Evolutionary conservation across 1,140 invertebrate species (phyloP).

Genomic region (Caenorhabditis brenneri): DNA sequence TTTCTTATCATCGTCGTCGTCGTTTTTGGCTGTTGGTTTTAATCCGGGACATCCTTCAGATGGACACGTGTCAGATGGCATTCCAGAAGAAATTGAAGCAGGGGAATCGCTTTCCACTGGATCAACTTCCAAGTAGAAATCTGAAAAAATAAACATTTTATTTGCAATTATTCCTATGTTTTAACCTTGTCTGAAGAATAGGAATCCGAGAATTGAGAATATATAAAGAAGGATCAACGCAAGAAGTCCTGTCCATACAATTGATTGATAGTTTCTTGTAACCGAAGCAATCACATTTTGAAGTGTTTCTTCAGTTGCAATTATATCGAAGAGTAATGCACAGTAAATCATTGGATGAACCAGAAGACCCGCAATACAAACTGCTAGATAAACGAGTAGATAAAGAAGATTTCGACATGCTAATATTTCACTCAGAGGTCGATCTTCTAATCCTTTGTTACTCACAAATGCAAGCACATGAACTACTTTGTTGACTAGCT

Average conservation of each 20-base stretch:
- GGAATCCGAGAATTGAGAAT: slow-evolving; percentile 96
- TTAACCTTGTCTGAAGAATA: slow-evolving; percentile 96
- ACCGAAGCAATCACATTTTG: slow-evolving; percentile 94
- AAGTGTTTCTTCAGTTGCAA: slow-evolving; percentile 96
- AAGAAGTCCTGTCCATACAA: slow-evolving; percentile 92
- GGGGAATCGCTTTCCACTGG: slow-evolving; percentile 49
- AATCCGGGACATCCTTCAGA: slow-evolving; percentile 34
- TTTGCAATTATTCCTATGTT: slow-evolving; percentile 69
- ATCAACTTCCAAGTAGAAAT: slow-evolving; percentile 66
- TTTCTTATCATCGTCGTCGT: slow-evolving; percentile 76
- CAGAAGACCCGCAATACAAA: slow-evolving; percentile 88
- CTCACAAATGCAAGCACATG: slow-evolving; percentile 97
- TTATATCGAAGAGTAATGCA: slow-evolving; percentile 91
- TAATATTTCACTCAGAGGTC: slow-evolving; percentile 83
- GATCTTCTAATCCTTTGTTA: slow-evolving; percentile 93
- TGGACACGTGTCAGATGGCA: slow-evolving; percentile 14
- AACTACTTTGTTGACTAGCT: slow-evolving; percentile 89
- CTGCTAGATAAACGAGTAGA: slow-evolving; percentile 85
- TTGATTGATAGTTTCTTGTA: slow-evolving; percentile 94
- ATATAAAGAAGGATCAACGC: slow-evolving; percentile 97
- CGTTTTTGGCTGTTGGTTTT: background rate
- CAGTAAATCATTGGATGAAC: slow-evolving; percentile 98
- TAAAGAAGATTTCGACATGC: slow-evolving; percentile 91
- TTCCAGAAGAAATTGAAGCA: background rate
- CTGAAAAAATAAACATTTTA: no score